Evolutionary conservation across 2,797 vertebrate genomes (phyloP).

Genomic region (Bovichtus diacanthus): DNA sequence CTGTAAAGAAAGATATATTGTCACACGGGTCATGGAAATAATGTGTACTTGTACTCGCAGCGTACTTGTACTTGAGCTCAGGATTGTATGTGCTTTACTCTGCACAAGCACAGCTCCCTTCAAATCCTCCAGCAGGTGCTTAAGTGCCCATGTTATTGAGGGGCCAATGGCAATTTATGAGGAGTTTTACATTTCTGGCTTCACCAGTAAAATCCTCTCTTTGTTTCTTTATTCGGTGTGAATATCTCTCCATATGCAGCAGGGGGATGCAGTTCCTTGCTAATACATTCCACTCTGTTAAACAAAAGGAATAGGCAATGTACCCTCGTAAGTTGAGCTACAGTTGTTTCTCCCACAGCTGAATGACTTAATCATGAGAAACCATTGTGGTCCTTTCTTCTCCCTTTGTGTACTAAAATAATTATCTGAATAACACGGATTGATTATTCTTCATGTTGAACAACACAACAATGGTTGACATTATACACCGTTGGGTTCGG

Average conservation of each 20-base stretch:
- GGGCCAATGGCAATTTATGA: constrained; percentile 62
- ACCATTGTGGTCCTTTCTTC: constrained; percentile 15
- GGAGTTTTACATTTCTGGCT: constrained; percentile 62
- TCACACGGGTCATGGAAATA: constrained; percentile 6
- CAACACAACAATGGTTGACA: constrained; percentile 23
- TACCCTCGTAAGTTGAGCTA: constrained; percentile 47
- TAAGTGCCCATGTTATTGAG: constrained; percentile 73
- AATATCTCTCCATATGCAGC: constrained; percentile 64
- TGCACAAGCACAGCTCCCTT: constrained; percentile 33
- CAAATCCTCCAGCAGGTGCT: constrained; percentile 70
- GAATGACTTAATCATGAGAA: constrained; percentile 74
- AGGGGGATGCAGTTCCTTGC: constrained; percentile 51
- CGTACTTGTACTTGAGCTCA: constrained; percentile 23
- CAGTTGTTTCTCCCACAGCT: constrained; percentile 43
- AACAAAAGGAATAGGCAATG: constrained; percentile 75
- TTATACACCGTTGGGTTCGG: constrained; percentile 3
- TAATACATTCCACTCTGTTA: constrained; percentile 67
- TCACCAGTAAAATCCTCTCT: constrained; percentile 48
- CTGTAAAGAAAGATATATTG: constrained; percentile 7
- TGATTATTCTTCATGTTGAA: constrained; percentile 59
- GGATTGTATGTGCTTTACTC: constrained; percentile 31
- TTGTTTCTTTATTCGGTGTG: constrained; percentile 66
- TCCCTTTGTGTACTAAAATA: constrained; percentile 41
- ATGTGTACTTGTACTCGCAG: constrained; percentile 7
- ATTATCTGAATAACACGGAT: constrained; percentile 44